These are phyloP conservation scores for Myocastor coypus DNA, from an alignment of 2,113 vertebrate genomes.

Conservation along the genomic window DNA sequence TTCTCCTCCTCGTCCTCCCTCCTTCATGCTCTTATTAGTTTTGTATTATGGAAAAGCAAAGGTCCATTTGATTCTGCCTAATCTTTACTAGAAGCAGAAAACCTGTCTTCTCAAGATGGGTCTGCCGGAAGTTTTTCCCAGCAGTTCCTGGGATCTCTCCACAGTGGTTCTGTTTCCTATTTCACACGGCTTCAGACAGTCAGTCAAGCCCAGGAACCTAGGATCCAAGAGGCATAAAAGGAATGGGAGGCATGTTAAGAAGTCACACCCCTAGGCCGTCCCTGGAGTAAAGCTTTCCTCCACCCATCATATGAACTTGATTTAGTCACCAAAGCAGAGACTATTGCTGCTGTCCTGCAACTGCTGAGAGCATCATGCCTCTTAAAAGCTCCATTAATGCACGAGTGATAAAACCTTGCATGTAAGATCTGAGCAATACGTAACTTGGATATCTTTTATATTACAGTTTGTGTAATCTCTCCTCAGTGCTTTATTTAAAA, in stretches of 20 bases:
- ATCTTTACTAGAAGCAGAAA: neutral
- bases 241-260: neutral
- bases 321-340: constrained; percentile 4
- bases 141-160: neutral
- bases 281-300: neutral
- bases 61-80: neutral
- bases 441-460: neutral
- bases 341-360: constrained; percentile 28
- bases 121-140: neutral
- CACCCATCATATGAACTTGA: constrained; percentile 27
- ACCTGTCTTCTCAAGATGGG: neutral
- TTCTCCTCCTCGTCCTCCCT: too few relatives aligned
- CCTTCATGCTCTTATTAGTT: neutral
- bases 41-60: neutral
- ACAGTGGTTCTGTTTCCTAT: neutral
- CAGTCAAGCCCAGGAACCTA: neutral
- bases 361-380: constrained; percentile 46
- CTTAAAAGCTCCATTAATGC: constrained; percentile 19
- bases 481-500: neutral
- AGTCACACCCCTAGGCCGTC: neutral
- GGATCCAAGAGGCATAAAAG: neutral
- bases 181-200: neutral
- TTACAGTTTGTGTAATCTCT: constrained; percentile 31
- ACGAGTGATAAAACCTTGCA: neutral
- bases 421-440: neutral